These are phyloP conservation scores for Corynorhinus townsendii DNA, from an alignment of 2,113 vertebrate species.

Conservation along the genomic window DNA sequence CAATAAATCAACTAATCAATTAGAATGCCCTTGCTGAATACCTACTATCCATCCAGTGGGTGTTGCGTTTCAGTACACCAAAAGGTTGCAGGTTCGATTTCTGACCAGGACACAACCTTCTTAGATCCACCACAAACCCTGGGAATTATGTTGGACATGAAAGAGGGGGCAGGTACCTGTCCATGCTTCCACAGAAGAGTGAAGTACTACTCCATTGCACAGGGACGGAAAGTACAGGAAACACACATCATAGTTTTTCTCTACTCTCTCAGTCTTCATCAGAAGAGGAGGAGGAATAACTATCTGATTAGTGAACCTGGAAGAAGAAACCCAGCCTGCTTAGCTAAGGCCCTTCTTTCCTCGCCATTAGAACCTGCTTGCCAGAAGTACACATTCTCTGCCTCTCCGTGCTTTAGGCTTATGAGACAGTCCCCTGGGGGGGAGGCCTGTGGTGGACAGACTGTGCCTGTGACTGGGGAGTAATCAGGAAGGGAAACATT, in stretches of 20 bases:
- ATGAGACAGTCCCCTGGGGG: background rate
- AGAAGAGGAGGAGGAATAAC: background rate
- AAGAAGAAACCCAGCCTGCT: background rate
- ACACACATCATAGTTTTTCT: background rate
- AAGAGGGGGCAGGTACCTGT: too few species aligned
- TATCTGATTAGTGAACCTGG: background rate
- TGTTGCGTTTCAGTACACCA: too few species aligned
- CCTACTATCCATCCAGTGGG: too few species aligned
- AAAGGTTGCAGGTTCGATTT: too few species aligned
- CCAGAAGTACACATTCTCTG: background rate
- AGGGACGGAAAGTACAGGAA: background rate
- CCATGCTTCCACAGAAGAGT: background rate
- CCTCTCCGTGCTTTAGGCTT: background rate
- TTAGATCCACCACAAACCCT: background rate
- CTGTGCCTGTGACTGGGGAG: background rate
- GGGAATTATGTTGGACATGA: background rate
- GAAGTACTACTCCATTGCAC: background rate
- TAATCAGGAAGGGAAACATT: background rate
- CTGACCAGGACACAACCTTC: too few species aligned
- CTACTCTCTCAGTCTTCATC: background rate
- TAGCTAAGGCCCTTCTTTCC: background rate
- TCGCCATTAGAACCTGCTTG: background rate
- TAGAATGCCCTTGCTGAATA: too few species aligned
- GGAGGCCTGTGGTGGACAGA: background rate
- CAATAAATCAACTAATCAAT: too few species aligned